Percentiles rank a stretch among this genome's conserved stretches.
Conservation (phyloP, 2,113 vertebrate species). For the Electrona antarctica region DNA sequence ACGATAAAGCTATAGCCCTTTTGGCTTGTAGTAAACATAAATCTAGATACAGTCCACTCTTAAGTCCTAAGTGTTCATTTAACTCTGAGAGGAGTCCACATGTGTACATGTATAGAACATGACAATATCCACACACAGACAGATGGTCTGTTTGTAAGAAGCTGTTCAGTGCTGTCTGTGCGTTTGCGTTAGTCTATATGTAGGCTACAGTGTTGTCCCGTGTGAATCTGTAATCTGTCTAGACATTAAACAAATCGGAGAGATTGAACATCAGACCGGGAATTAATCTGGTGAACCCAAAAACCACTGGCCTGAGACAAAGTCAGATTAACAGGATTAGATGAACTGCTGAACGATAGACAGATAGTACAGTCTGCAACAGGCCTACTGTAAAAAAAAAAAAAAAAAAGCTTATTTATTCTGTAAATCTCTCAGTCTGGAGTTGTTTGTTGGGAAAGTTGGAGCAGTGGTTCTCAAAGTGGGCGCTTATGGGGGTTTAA, state of each 20-base stretch:
- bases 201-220: not conserved
- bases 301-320: not conserved
- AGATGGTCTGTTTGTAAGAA: slow-evolving; percentile 30
- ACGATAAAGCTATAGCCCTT: too few species aligned
- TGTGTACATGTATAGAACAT: slow-evolving; percentile 10
- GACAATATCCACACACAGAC: slow-evolving; percentile 21
- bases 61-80: not conserved
- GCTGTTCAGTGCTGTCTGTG: slow-evolving; percentile 16
- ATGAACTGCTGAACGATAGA: not conserved
- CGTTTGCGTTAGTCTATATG: slow-evolving; percentile 7
- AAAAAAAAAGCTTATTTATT: not conserved
- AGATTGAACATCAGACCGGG: not conserved
- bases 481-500: too few species aligned
- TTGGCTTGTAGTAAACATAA: too few species aligned
- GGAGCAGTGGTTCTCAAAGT: slow-evolving; percentile 1
- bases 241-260: slow-evolving; percentile 8
- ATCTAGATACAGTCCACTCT: too few species aligned
- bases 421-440: not conserved
- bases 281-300: not conserved
- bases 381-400: not conserved
- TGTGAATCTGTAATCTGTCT: slow-evolving; percentile 20
- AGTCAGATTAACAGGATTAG: not conserved
- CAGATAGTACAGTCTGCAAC: not conserved
- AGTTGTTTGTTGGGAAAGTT: slow-evolving; percentile 10
- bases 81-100: slow-evolving; percentile 10